phyloP scores from a whole-genome alignment of 2,113 vertebrate species.

The Anguilla rostrata region DNA sequence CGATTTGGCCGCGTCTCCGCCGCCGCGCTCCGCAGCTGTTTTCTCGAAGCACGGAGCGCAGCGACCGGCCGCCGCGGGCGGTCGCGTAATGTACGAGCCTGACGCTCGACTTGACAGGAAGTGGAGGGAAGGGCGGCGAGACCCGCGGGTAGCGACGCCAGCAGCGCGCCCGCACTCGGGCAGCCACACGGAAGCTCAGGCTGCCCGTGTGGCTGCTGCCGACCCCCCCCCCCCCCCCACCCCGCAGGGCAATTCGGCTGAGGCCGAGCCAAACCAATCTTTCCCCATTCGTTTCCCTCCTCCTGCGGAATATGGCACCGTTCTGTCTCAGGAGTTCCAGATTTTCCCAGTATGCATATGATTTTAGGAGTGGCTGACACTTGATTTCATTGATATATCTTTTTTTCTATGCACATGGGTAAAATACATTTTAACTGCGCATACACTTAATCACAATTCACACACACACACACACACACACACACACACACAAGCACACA shows the following conservation, averaged over 20 bases:
- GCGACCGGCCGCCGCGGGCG: slow-evolving; percentile 12
- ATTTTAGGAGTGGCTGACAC: background rate
- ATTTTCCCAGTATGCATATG: background rate
- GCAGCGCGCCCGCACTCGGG: background rate
- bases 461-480: too few relatives aligned
- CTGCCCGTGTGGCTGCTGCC: background rate
- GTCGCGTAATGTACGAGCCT: slow-evolving; percentile 20
- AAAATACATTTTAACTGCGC: too few relatives aligned
- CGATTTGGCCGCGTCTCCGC: background rate
- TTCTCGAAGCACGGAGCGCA: background rate
- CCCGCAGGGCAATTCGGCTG: background rate
- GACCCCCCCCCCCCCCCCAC: background rate
- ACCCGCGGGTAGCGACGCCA: background rate
- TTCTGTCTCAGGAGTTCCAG: background rate
- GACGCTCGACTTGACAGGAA: slow-evolving; percentile 13
- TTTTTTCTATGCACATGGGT: too few relatives aligned
- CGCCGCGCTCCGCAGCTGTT: slow-evolving; percentile 24
- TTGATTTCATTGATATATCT: background rate
- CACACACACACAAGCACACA: too few relatives aligned
- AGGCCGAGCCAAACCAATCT: slow-evolving; percentile 3
- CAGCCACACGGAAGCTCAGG: background rate
- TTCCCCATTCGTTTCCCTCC: slow-evolving; percentile 1
- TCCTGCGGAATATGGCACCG: background rate
- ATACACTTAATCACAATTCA: too few relatives aligned
- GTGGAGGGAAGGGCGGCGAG: background rate